These are phyloP conservation scores for Microtus oregoni DNA, from an alignment of 2,113 vertebrate species.

Conservation along the genomic window DNA sequence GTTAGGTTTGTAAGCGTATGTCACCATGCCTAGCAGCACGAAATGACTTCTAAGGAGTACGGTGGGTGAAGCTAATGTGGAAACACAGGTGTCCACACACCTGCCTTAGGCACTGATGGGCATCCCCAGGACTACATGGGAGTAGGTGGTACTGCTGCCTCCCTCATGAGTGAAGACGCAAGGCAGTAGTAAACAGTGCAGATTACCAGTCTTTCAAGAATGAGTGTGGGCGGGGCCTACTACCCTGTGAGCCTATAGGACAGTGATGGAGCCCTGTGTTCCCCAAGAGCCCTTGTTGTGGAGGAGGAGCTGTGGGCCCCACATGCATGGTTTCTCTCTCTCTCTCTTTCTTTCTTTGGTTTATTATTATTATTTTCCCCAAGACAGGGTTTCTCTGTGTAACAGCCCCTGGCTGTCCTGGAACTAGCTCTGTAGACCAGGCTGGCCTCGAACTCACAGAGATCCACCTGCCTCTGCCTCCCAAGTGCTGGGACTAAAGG, in stretches of 20 bases:
- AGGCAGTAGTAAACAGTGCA: background rate
- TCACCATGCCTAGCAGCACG: background rate
- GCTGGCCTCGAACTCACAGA: too few relatives aligned
- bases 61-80: background rate
- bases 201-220: background rate
- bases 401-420: too few relatives aligned
- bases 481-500: too few relatives aligned
- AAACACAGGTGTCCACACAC: background rate
- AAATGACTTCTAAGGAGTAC: background rate
- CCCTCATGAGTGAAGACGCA: background rate
- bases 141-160: background rate
- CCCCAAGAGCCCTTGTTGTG: background rate
- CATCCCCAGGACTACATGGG: background rate
- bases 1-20: background rate
- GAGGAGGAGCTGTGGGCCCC: background rate
- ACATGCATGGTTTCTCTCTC: rapidly evolving
- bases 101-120: background rate
- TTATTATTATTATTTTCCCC: too few relatives aligned
- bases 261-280: rapidly evolving
- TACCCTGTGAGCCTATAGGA: background rate
- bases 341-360: too few relatives aligned
- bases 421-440: too few relatives aligned
- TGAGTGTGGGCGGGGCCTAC: too few relatives aligned
- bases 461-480: too few relatives aligned
- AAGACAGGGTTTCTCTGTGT: too few relatives aligned